Base-by-base conservation (phyloP, 2,888 invertebrate genomes). In the Pogonocherus hispidulus region DNA sequence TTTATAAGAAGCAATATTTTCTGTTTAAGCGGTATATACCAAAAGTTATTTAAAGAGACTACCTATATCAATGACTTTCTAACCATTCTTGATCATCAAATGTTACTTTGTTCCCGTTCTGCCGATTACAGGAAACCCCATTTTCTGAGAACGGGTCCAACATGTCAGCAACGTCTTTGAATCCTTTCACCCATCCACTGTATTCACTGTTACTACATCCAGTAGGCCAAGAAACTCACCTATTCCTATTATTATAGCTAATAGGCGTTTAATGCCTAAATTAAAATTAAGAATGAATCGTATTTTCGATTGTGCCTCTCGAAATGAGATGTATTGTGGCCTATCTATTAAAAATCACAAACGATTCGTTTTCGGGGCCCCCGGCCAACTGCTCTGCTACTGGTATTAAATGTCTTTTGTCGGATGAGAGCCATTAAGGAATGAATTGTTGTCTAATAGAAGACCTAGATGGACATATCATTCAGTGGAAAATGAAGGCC, bases 321-420 rank as follows among this genome's bases (percentile, higher is more conserved):
- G 56, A 70, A 67, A 63, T 63, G 57, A 64, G 59, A 57, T 69
- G 37, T 37, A 63, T 68, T 63, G 63, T 65, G 49, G 44, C 6
- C 49, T 47, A 54, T 55, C 70, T 71, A 75, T 74, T 72, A 73
- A 73, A 71, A 76, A 72, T 72, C 72, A 78, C 77, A 76, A 79
- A 78, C 70, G 75, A 77, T 76, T 77, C 77, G 72, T 75, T 77
- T 78, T 75, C 77, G 78, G 74, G 75, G 63, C 67, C 41, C n/a
- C 35, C 62, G 41, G 70, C 67, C 68, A 56, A 66, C 69, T 63
- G 67, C 57, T 71, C 49, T 60, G 72, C 76, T 76, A 74, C 76
- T 67, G 74, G 76, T 72, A 72, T 76, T 76, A 64, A 69, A 67
- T 72, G 69, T 70, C 72, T 62, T 75, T 75, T 71, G 69, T 66